Base-by-base conservation (phyloP, 2,888 invertebrate genomes). In the Carterocephalus palaemon region DNA sequence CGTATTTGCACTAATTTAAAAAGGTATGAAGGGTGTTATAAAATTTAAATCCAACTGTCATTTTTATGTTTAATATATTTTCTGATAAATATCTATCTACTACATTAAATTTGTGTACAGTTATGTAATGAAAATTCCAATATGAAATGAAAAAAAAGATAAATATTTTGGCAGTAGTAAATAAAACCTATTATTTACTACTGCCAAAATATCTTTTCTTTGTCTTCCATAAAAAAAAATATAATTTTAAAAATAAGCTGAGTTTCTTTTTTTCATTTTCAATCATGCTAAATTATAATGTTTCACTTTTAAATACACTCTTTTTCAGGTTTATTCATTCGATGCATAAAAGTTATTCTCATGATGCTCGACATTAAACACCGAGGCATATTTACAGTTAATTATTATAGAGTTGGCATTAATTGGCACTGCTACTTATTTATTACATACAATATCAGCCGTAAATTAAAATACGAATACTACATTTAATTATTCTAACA, bases 21-120 rank as follows among this genome's bases (percentile, higher is more conserved):
- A 59, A 49, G 54, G 45, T 45, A 40, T 20, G 13, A 8, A 2
- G 0, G 31, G 4, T 1, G 2, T 19, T 10, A 41, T 7, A 19
- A 41, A 41, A 41, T 9, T 2, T 1, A 15, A 23, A 24, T 12
- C 31, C 8, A 8, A 4, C 26, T 13, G 33, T 41, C 17, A 17
- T 15, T 10, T 33, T 41, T 41, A 41, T n/a, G n/a, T 33, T 31
- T 41, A 12, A 33, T 41, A 32, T 41, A 32, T 31, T 24, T 33
- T 24, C 16, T 32, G 24, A 41, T 26, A 26, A 41, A 41, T 41
- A 41, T n/a, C n/a, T n/a, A n/a, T n/a, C n/a, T n/a, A n/a, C 31
- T 31, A 40, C 32, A 41, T n/a, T n/a, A n/a, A n/a, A 24, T 33
- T 41, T 24, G 33, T 33, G 16, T 33, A 41, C 41, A 41, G 24